Percentiles rank a stretch among this genome's conserved stretches.
Evolutionary conservation across 2,113 vertebrate species (phyloP).

Genomic region (Amblyopsis rosae): DNA sequence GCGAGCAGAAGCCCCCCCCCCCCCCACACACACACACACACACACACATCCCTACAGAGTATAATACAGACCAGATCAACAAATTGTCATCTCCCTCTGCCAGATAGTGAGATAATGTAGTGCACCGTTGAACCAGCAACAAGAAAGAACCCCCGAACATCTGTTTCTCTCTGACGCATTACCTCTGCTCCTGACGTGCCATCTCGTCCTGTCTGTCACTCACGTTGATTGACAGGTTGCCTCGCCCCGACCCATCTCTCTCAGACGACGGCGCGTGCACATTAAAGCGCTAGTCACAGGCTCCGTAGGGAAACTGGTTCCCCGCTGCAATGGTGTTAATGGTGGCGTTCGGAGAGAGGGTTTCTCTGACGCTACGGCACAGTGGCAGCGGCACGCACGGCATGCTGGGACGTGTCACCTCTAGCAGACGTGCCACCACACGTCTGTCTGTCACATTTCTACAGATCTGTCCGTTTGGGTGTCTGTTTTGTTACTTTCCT

Average conservation of each 20-base stretch:
- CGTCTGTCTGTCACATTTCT: no score
- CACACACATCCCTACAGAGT: conserved; percentile 1
- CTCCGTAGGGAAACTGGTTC: no score
- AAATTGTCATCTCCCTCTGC: conserved; percentile 34
- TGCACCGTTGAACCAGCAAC: conserved; percentile 25
- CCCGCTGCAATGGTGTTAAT: no score
- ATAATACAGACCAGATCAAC: conserved; percentile 22
- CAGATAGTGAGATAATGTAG: conserved; percentile 14
- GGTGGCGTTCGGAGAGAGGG: no score
- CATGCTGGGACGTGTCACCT: no score
- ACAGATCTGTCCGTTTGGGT: no score
- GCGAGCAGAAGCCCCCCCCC: background rate
- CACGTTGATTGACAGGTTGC: conserved; percentile 56
- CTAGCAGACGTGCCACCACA: no score
- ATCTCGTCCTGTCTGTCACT: conserved; percentile 62
- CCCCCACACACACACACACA: conserved; percentile 39
- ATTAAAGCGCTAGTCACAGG: conserved; percentile 7
- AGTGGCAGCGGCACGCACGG: no score
- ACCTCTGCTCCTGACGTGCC: conserved; percentile 32
- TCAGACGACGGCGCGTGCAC: conserved; percentile 39
- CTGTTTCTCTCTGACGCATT: conserved; percentile 43
- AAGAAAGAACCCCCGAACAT: conserved; percentile 39
- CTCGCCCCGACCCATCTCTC: conserved; percentile 43
- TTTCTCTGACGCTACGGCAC: no score
- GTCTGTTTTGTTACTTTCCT: no score